Conservation (phyloP, 2,113 vertebrate species). For the Sapayoa aenigma region DNA sequence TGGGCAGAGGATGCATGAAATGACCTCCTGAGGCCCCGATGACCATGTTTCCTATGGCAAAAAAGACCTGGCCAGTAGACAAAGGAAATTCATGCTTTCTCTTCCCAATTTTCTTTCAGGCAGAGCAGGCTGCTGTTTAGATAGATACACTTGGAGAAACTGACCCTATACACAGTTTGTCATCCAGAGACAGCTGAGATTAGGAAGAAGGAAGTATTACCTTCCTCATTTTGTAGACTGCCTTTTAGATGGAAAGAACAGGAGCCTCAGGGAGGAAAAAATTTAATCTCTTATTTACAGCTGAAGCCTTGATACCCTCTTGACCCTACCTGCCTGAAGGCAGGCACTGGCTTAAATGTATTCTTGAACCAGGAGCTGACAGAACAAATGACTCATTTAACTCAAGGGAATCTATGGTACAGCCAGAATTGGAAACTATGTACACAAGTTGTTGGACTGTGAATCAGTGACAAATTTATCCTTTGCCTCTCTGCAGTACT, state of each 20-base stretch:
- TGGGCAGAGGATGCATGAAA: not conserved
- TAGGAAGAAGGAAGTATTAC: not conserved
- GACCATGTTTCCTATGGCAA: not conserved
- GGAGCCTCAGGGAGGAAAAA: not conserved
- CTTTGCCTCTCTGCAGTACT: not conserved
- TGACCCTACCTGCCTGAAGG: not conserved
- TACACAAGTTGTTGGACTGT: not conserved
- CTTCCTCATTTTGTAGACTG: not conserved
- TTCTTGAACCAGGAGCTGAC: not conserved
- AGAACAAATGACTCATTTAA: constrained; percentile 38
- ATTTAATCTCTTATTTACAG: not conserved
- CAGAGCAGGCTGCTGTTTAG: not conserved
- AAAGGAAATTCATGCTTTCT: not conserved
- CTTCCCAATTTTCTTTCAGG: not conserved
- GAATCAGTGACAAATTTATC: constrained; percentile 14
- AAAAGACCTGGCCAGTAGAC: not conserved
- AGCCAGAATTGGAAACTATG: not conserved
- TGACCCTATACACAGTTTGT: not conserved
- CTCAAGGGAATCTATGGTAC: not conserved
- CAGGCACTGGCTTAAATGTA: not conserved
- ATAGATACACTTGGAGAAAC: not conserved
- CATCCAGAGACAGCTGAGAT: not conserved
- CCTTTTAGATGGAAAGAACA: not conserved
- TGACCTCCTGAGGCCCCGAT: not conserved
- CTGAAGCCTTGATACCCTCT: not conserved